A percentile compares a stretch with the other conserved stretches of the same genome.
phyloP scores from a whole-genome alignment of 2,113 vertebrate genomes.

The Anarhynchus alexandrinus region DNA sequence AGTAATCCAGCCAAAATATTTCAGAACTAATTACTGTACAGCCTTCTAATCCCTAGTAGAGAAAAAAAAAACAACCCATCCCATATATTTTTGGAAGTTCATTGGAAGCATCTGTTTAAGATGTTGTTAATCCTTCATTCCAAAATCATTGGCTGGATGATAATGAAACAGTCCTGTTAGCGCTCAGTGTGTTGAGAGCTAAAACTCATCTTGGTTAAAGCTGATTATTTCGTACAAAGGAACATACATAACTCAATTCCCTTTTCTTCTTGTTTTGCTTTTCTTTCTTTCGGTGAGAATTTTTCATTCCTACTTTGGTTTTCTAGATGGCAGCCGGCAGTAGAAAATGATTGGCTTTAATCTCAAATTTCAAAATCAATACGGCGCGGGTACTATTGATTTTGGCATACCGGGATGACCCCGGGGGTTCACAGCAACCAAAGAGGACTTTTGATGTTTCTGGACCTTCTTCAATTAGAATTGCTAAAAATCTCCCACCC shows the following conservation, averaged over 20 bases:
- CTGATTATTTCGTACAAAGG: slow-evolving; percentile 29
- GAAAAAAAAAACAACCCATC: background rate
- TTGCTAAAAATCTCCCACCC: background rate
- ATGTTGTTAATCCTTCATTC: slow-evolving; percentile 43
- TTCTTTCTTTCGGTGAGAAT: background rate
- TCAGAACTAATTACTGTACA: slow-evolving; percentile 56
- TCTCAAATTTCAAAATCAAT: slow-evolving; percentile 60
- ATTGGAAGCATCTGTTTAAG: slow-evolving; percentile 65
- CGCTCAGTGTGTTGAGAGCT: slow-evolving; percentile 7
- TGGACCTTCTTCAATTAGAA: slow-evolving; percentile 41
- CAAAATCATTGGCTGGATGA: slow-evolving; percentile 23
- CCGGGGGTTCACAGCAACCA: background rate
- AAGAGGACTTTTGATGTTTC: slow-evolving; percentile 37
- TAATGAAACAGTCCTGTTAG: slow-evolving; percentile 40
- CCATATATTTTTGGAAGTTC: slow-evolving; percentile 52
- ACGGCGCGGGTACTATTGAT: slow-evolving; percentile 26
- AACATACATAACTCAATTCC: slow-evolving; percentile 20
- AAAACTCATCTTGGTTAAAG: slow-evolving; percentile 31
- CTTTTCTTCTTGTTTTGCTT: background rate
- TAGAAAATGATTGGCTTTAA: slow-evolving; percentile 29
- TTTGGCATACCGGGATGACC: slow-evolving; percentile 14
- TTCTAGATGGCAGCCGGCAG: background rate
- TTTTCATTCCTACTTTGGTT: background rate
- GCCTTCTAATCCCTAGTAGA: slow-evolving; percentile 41
- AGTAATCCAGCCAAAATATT: slow-evolving; percentile 60